These are phyloP conservation scores for Choreutis nemorana DNA, from an alignment of 2,888 invertebrate genomes.

Conservation along the genomic window DNA sequence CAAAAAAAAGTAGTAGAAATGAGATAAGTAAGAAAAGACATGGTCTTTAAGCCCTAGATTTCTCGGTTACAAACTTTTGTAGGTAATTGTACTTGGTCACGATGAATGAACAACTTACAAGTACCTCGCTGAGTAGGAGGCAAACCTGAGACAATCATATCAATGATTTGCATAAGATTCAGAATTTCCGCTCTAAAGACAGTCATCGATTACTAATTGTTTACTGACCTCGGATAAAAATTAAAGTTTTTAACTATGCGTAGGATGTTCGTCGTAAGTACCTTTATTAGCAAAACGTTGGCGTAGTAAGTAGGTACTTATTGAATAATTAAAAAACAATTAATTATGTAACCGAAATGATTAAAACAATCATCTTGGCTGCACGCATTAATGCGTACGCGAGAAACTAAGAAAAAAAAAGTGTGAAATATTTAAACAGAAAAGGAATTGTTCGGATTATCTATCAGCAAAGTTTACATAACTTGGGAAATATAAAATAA, in stretches of 20 bases:
- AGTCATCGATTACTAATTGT: slow-evolving; percentile 33
- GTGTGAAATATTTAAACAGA: neutral
- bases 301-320: slow-evolving; percentile 22
- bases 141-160: slow-evolving; percentile 23
- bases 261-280: too few species aligned
- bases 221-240: slow-evolving; percentile 42
- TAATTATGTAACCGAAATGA: neutral
- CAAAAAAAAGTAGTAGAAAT: too few species aligned
- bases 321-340: slow-evolving; percentile 13
- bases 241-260: too few species aligned
- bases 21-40: too few species aligned
- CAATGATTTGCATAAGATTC: slow-evolving; percentile 52
- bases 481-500: too few species aligned
- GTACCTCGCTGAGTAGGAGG: slow-evolving; percentile 27
- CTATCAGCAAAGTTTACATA: too few species aligned
- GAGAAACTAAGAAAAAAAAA: neutral
- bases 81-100: slow-evolving; percentile 32
- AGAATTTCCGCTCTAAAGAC: slow-evolving; percentile 48
- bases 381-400: neutral
- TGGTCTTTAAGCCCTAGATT: too few species aligned
- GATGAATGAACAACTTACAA: slow-evolving; percentile 51
- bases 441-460: neutral
- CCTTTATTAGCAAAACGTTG: slow-evolving; percentile 33
- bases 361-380: too few species aligned
- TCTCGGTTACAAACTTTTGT: slow-evolving; percentile 19